These are phyloP conservation scores for Sus scrofa DNA, from an alignment of 2,113 vertebrate species.

Conservation along the genomic window DNA sequence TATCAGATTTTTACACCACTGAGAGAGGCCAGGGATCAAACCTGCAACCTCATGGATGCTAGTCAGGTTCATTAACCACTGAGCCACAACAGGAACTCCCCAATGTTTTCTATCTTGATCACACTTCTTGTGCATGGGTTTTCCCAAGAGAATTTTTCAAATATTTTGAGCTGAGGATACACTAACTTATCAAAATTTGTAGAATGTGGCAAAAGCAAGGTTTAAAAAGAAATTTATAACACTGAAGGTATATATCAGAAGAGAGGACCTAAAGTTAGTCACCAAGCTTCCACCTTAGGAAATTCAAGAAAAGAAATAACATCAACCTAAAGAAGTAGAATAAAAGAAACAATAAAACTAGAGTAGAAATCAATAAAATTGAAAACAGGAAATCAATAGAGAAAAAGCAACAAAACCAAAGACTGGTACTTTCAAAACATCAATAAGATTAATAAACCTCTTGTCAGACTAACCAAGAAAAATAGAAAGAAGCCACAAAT, in stretches of 20 bases:
- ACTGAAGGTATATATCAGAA: not conserved
- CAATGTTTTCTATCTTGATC: not conserved
- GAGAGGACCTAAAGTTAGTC: not conserved
- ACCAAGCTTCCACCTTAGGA: not conserved
- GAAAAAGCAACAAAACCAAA: slow-evolving; percentile 36
- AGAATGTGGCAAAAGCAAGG: not conserved
- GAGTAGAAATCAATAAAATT: slow-evolving; percentile 14
- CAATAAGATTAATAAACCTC: slow-evolving; percentile 4
- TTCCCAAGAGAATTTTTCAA: not conserved
- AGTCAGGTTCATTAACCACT: too few species aligned
- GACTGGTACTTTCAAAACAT: not conserved
- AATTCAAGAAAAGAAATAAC: not conserved
- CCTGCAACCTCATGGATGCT: too few species aligned
- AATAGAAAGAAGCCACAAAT: not conserved
- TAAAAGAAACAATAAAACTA: slow-evolving; percentile 34
- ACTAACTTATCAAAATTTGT: not conserved
- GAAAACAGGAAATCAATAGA: not conserved
- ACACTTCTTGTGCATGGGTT: not conserved
- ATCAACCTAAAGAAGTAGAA: not conserved
- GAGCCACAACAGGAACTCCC: too few species aligned
- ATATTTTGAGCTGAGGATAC: slow-evolving; percentile 37
- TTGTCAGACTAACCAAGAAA: not conserved
- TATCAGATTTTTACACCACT: too few species aligned
- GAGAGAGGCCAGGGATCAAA: too few species aligned
- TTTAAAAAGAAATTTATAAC: not conserved